Conservation (phyloP, 2,888 invertebrate genomes). For the Xylota sylvarum region DNA sequence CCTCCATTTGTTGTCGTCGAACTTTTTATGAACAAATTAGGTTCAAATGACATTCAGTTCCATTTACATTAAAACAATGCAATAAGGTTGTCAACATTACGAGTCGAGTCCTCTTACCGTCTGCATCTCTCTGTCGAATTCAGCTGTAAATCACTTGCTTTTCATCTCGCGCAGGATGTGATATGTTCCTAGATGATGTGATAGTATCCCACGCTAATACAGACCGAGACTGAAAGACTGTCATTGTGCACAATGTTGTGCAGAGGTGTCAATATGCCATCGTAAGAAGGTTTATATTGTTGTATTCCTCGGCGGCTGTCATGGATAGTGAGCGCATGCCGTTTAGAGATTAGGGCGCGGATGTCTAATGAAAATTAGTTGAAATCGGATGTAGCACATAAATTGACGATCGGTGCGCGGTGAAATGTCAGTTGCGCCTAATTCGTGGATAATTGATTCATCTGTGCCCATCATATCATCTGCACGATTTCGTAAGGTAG, state of each 20-base stretch:
- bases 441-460: conserved; percentile 74
- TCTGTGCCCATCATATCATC: conserved; percentile 59
- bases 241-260: conserved; percentile 71
- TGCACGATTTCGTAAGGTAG: conserved; percentile 70
- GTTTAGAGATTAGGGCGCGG: conserved; percentile 62
- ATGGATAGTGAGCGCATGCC: conserved; percentile 34
- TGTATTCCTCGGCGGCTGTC: conserved; percentile 54
- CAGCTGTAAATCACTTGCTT: conserved; percentile 75
- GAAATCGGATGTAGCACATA: conserved; percentile 59
- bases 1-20: conserved; percentile 57
- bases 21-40: conserved; percentile 73
- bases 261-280: conserved; percentile 77
- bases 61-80: conserved; percentile 73
- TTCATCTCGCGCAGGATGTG: conserved; percentile 75
- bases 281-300: conserved; percentile 64
- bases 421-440: conserved; percentile 72
- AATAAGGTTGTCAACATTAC: conserved; percentile 73
- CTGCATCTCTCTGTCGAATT: conserved; percentile 39
- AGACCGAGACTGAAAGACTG: conserved; percentile 61
- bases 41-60: conserved; percentile 67
- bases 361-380: conserved; percentile 72
- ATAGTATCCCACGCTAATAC: conserved; percentile 73
- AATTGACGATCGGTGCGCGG: conserved; percentile 45
- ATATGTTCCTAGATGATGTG: conserved; percentile 76
- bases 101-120: conserved; percentile 25